phyloP scores from a whole-genome alignment of 2,113 vertebrate genomes.

The Tragelaphus strepsiceros region DNA sequence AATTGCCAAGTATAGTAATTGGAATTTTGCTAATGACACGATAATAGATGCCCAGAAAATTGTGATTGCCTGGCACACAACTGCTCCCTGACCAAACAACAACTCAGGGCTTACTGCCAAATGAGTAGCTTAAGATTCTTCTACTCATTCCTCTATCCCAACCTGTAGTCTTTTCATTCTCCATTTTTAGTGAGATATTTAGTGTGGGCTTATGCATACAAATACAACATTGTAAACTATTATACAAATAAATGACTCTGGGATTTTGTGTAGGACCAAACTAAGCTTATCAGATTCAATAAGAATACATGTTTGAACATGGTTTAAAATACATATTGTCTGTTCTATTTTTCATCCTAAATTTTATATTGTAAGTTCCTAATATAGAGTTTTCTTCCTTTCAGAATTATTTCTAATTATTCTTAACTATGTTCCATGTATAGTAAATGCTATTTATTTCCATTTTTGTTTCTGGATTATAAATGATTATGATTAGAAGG shows the following conservation, averaged over 20 bases:
- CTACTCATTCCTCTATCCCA: neutral
- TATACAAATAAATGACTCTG: neutral
- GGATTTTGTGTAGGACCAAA: neutral
- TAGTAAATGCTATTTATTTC: neutral
- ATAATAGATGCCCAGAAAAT: constrained; percentile 50
- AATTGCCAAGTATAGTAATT: constrained; percentile 50
- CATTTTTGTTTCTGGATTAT: neutral
- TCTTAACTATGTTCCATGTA: neutral
- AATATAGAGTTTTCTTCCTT: neutral
- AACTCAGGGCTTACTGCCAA: constrained; percentile 19
- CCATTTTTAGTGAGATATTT: constrained; percentile 7
- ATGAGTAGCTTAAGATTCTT: neutral
- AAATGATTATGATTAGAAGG: neutral
- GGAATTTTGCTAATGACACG: constrained; percentile 53
- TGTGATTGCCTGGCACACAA: constrained; percentile 28
- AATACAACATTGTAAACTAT: neutral
- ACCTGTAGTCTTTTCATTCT: neutral
- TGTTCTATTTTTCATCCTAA: constrained; percentile 49
- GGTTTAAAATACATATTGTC: neutral
- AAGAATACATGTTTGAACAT: neutral
- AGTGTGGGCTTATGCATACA: neutral
- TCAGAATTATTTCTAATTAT: constrained; percentile 31
- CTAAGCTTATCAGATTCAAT: neutral
- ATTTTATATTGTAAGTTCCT: neutral
- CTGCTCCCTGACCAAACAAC: neutral